phyloP scores from a whole-genome alignment of 2,113 vertebrate genomes.

The Miniopterus natalensis region DNA sequence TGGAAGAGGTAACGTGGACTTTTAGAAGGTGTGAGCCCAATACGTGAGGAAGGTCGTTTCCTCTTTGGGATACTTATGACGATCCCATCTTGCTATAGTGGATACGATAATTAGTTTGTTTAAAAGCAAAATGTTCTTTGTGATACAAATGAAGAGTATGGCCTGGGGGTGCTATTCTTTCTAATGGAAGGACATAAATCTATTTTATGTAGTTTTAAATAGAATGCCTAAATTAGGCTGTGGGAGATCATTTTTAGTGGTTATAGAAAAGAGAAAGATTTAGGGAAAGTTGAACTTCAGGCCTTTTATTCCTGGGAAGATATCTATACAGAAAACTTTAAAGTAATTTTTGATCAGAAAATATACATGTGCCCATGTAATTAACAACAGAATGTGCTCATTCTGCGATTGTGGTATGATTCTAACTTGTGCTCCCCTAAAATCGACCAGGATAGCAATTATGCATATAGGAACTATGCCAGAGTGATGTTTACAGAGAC shows the following conservation, averaged over 20 bases:
- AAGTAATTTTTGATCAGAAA: constrained; percentile 86
- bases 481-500: constrained; percentile 85
- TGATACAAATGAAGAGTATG: constrained; percentile 90
- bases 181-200: constrained; percentile 93
- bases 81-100: constrained; percentile 84
- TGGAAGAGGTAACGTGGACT: constrained; percentile 72
- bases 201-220: constrained; percentile 93
- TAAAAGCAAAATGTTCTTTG: constrained; percentile 88
- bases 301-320: constrained; percentile 90
- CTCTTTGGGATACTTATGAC: constrained; percentile 82
- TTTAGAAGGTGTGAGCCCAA: constrained; percentile 74
- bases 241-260: constrained; percentile 90
- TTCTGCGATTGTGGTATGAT: constrained; percentile 83
- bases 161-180: constrained; percentile 92
- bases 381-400: constrained; percentile 85
- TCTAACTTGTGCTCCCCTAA: constrained; percentile 83
- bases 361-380: constrained; percentile 83
- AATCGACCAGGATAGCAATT: constrained; percentile 83
- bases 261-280: constrained; percentile 89
- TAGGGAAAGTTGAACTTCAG: constrained; percentile 90
- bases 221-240: constrained; percentile 94
- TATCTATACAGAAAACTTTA: constrained; percentile 86
- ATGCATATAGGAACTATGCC: constrained; percentile 84
- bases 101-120: constrained; percentile 87
- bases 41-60: constrained; percentile 80